Evolutionary conservation across 2,888 invertebrate genomes (phyloP).

Genomic region (Eristalis tenax): DNA sequence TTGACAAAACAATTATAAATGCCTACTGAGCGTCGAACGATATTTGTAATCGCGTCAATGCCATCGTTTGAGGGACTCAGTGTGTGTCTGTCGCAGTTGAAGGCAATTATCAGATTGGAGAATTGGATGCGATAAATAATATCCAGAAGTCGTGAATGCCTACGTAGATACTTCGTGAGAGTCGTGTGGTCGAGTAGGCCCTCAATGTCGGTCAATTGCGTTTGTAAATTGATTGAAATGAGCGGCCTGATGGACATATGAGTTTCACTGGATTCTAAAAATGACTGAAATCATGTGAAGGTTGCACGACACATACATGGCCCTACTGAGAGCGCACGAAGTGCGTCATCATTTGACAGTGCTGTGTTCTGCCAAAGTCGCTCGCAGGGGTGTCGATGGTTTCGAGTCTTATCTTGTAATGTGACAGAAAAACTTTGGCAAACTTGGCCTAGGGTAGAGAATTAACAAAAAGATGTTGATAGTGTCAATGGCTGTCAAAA

Average conservation of each 20-base stretch:
- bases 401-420: background rate
- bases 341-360: background rate
- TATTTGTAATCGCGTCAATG: slow-evolving; percentile 48
- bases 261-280: background rate
- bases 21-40: slow-evolving; percentile 17
- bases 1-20: slow-evolving; percentile 42
- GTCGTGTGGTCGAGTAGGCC: background rate
- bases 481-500: background rate
- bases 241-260: background rate
- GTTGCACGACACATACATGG: background rate
- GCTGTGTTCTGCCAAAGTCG: background rate
- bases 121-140: slow-evolving; percentile 33
- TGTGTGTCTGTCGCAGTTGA: slow-evolving; percentile 29
- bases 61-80: background rate
- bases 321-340: background rate
- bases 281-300: background rate
- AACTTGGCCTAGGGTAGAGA: background rate
- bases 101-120: slow-evolving; percentile 49
- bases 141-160: background rate
- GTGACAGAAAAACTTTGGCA: background rate
- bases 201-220: slow-evolving; percentile 36
- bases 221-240: slow-evolving; percentile 31
- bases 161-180: background rate
- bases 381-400: background rate
- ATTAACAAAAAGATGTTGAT: background rate